phyloP scores from a whole-genome alignment of 2,888 invertebrate species.

The Ganaspis brasiliensis region DNA sequence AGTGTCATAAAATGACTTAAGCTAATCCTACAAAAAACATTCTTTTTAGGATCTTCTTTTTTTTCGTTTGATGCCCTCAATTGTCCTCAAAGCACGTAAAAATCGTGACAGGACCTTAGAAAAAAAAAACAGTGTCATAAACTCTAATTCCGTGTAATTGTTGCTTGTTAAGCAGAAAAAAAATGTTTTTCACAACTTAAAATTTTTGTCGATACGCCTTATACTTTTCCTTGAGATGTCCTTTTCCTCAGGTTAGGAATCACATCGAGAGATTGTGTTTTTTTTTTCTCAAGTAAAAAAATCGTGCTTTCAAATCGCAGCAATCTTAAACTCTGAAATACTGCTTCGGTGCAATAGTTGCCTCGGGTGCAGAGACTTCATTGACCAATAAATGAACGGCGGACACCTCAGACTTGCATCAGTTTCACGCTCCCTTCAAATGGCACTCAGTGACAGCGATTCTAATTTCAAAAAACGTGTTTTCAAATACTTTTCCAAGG shows the following conservation, averaged over 20 bases:
- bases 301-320: conserved; percentile 37
- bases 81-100: conserved; percentile 11
- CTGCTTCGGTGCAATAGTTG: conserved; percentile 35
- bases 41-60: conserved; percentile 12
- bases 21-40: conserved; percentile 15
- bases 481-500: neutral
- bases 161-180: neutral
- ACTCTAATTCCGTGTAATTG: conserved; percentile 29
- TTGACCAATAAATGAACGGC: conserved; percentile 38
- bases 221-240: neutral
- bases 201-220: conserved; percentile 26
- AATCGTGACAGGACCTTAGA: conserved; percentile 4
- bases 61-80: conserved; percentile 10
- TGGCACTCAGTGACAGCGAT: conserved; percentile 17
- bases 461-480: conserved; percentile 10
- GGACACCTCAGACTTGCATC: conserved; percentile 38
- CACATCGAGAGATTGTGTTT: conserved; percentile 28
- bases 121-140: conserved; percentile 24
- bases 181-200: conserved; percentile 6
- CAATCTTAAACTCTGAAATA: conserved; percentile 40
- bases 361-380: conserved; percentile 35
- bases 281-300: conserved; percentile 38
- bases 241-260: conserved; percentile 10
- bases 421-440: conserved; percentile 43
- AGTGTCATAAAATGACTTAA: conserved; percentile 39